phyloP scores from a whole-genome alignment of 2,113 vertebrate species.

The Rattus rattus region DNA sequence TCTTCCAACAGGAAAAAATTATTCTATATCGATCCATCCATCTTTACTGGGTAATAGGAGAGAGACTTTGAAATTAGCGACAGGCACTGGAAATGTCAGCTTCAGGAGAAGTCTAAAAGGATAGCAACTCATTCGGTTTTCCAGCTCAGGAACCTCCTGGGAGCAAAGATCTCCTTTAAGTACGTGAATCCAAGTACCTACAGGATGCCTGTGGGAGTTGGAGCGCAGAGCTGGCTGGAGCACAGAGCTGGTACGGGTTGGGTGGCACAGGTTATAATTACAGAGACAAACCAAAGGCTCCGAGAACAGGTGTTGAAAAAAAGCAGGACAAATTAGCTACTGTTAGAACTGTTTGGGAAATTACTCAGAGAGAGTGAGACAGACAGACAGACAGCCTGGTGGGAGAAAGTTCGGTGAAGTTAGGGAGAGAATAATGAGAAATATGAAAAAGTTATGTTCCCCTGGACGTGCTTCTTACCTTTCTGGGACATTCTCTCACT shows the following conservation, averaged over 20 bases:
- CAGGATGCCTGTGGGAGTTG: not conserved
- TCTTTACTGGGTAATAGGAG: not conserved
- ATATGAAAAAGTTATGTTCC: not conserved
- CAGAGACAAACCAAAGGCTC: not conserved
- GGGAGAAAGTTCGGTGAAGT: not conserved
- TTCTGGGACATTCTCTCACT: not conserved
- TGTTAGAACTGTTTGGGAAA: not conserved
- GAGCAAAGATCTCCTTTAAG: not conserved
- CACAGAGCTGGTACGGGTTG: not conserved
- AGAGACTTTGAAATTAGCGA: not conserved
- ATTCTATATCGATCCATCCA: not conserved
- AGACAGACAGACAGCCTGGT: not conserved
- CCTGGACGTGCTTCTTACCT: not conserved
- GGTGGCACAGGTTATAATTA: not conserved
- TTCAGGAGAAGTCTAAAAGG: slow-evolving; percentile 4
- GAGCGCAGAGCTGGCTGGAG: not conserved
- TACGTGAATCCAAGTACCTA: not conserved
- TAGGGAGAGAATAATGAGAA: not conserved
- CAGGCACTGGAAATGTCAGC: not conserved
- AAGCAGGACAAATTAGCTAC: not conserved
- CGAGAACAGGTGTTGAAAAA: not conserved
- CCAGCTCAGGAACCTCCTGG: not conserved
- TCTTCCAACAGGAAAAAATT: not conserved
- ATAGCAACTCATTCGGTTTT: not conserved
- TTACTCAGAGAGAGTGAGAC: not conserved